phyloP scores from a whole-genome alignment of 2,888 invertebrate species.

The Apoda limacodes region DNA sequence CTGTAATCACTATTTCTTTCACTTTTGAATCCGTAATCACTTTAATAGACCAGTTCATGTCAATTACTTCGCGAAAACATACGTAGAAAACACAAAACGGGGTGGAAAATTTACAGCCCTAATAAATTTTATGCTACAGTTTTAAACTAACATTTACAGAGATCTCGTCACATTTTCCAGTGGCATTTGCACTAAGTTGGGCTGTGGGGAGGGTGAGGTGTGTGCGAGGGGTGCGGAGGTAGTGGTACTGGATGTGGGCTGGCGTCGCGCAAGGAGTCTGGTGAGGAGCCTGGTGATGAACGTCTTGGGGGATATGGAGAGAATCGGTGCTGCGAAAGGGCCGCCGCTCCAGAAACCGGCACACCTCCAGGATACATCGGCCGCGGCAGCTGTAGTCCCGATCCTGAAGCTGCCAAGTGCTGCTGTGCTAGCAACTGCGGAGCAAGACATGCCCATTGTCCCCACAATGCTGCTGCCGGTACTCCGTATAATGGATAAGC shows the following conservation, averaged over 20 bases:
- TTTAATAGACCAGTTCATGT: too few species aligned
- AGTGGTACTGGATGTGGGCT: constrained; percentile 51
- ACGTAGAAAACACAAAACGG: too few species aligned
- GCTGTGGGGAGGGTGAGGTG: constrained; percentile 54
- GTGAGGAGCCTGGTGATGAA: constrained; percentile 67
- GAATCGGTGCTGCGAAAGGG: constrained; percentile 70
- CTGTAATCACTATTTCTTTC: too few species aligned
- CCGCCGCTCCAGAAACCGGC: constrained; percentile 24
- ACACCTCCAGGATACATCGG: constrained; percentile 58
- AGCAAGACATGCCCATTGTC: constrained; percentile 78
- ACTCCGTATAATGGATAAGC: constrained; percentile 72
- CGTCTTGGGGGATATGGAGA: constrained; percentile 70
- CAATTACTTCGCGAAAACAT: too few species aligned
- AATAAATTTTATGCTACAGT: too few species aligned
- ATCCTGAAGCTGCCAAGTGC: constrained; percentile 67
- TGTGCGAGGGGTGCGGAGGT: constrained; percentile 39
- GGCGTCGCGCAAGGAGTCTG: constrained; percentile 70
- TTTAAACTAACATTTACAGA: constrained; percentile 32
- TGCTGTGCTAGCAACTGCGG: constrained; percentile 76
- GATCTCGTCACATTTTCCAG: constrained; percentile 31
- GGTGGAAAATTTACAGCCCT: too few species aligned
- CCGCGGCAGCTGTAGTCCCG: constrained; percentile 59
- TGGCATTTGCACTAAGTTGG: constrained; percentile 48
- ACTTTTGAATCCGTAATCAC: too few species aligned
- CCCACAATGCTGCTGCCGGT: constrained; percentile 73